Conservation (phyloP, 2,888 invertebrate species). For the Caenorhabditis zanzibari region DNA sequence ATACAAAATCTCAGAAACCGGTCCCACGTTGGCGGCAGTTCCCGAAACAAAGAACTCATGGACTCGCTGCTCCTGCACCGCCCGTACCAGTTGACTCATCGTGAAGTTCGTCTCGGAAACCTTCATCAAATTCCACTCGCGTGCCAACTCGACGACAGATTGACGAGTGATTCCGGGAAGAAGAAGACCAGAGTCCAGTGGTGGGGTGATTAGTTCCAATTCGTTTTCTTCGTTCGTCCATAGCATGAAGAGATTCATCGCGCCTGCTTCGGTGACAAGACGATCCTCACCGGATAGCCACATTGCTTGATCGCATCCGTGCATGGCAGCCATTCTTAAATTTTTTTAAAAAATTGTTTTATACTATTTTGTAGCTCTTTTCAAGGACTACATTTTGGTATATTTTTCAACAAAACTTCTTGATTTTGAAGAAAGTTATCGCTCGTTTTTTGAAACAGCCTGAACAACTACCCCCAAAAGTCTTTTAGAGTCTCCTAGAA, state of each 20-base stretch:
- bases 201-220: slow-evolving; percentile 93
- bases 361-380: too few species aligned
- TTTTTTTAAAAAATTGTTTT: not conserved
- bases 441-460: too few species aligned
- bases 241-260: slow-evolving; percentile 97
- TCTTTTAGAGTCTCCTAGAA: too few species aligned
- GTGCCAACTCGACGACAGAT: slow-evolving; percentile 90
- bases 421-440: too few species aligned
- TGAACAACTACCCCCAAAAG: too few species aligned
- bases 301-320: slow-evolving; percentile 90
- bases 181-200: slow-evolving; percentile 92
- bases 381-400: too few species aligned
- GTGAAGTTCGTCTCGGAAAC: slow-evolving; percentile 90
- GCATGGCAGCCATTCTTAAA: slow-evolving; percentile 47
- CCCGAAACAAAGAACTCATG: slow-evolving; percentile 97
- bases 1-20: slow-evolving; percentile 92
- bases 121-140: slow-evolving; percentile 90
- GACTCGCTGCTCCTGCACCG: slow-evolving; percentile 91
- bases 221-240: slow-evolving; percentile 92
- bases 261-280: slow-evolving; percentile 96
- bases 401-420: too few species aligned
- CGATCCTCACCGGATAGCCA: slow-evolving; percentile 97
- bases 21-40: slow-evolving; percentile 95
- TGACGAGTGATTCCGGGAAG: slow-evolving; percentile 95
- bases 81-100: slow-evolving; percentile 90